Evolutionary conservation across 2,113 vertebrate genomes (phyloP).

Genomic region (Pterocles burchelli): DNA sequence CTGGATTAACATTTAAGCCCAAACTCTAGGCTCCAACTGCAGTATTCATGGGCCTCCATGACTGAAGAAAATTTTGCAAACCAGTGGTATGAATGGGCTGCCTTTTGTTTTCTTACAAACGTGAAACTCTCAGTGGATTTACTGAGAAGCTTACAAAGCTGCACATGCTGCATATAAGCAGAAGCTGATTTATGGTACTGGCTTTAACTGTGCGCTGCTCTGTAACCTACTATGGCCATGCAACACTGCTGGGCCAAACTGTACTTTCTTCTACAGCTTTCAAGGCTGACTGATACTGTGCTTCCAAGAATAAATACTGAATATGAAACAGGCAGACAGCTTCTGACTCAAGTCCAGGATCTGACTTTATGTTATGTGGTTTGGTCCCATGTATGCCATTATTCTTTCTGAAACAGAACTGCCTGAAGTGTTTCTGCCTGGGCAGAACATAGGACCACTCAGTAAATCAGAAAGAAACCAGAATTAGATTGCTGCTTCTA

Average conservation of each 20-base stretch:
- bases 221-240: not conserved
- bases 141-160: not conserved
- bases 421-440: not conserved
- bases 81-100: not conserved
- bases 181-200: not conserved
- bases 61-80: not conserved
- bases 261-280: not conserved
- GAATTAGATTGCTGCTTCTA: not conserved
- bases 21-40: not conserved
- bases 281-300: not conserved
- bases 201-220: not conserved
- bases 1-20: not conserved
- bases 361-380: not conserved
- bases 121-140: not conserved
- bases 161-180: not conserved
- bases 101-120: not conserved
- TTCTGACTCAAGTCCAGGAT: not conserved
- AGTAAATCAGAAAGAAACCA: not conserved
- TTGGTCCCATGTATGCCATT: not conserved
- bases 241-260: not conserved
- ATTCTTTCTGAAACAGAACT: not conserved
- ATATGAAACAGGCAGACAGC: not conserved
- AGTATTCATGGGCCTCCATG: not conserved
- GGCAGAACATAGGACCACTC: not conserved
- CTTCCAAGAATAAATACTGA: not conserved